phyloP scores from a whole-genome alignment of 35 echinoderm and acorn worm genomes.

The Amphiura filiformis region DNA sequence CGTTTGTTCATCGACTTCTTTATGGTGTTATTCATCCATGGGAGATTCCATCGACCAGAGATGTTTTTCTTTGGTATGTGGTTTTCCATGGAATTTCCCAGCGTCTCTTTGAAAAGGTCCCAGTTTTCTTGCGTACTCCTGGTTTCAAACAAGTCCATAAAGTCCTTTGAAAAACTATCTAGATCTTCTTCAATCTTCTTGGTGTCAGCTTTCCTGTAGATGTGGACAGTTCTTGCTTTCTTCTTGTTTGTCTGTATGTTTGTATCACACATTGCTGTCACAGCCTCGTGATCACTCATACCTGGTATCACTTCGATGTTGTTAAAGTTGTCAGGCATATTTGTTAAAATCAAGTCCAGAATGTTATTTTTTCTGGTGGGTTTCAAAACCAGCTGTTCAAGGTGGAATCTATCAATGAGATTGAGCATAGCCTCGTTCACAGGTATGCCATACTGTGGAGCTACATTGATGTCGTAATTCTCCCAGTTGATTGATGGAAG shows the following conservation, averaged over 20 bases:
- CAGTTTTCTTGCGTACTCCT: too few relatives aligned
- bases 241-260: not conserved
- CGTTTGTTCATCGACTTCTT: too few relatives aligned
- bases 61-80: too few relatives aligned
- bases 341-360: not conserved
- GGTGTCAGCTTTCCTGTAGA: too few relatives aligned
- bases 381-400: not conserved
- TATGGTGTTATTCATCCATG: too few relatives aligned
- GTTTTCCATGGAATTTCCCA: too few relatives aligned
- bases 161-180: too few relatives aligned
- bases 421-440: not conserved
- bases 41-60: too few relatives aligned
- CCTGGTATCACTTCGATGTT: not conserved
- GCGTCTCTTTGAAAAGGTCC: too few relatives aligned
- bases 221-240: too few relatives aligned
- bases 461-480: not conserved
- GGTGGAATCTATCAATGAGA: not conserved
- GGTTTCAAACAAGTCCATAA: too few relatives aligned
- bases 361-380: not conserved
- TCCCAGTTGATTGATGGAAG: not conserved
- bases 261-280: not conserved
- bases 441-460: not conserved
- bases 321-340: not conserved
- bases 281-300: not conserved
- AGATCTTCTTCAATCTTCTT: too few relatives aligned